Conservation (phyloP, 2,888 invertebrate species). For the Seira sanloemensis region DNA sequence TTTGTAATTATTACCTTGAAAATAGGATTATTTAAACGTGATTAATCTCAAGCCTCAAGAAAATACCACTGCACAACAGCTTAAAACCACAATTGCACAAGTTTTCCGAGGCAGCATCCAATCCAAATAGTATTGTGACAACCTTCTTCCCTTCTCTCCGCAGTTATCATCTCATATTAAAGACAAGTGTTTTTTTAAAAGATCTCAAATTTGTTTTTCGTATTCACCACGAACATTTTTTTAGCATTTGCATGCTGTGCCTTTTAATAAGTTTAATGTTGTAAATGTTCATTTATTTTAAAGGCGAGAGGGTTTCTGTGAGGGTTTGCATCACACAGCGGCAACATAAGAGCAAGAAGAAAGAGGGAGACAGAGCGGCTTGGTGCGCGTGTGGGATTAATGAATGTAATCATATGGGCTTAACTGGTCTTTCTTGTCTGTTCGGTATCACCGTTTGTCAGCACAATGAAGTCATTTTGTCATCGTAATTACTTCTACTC, state of each 20-base stretch:
- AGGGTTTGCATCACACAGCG: neutral
- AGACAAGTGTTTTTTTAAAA: conserved; percentile 44
- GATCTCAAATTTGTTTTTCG: conserved; percentile 18
- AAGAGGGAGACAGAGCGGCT: neutral
- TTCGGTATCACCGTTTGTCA: conserved; percentile 61
- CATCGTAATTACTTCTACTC: conserved; percentile 42
- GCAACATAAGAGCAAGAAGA: neutral
- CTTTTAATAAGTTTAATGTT: neutral
- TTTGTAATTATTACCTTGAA: neutral
- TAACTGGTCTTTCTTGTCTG: conserved; percentile 56
- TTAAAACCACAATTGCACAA: too few relatives aligned
- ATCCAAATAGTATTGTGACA: too few relatives aligned
- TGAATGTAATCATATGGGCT: conserved; percentile 59
- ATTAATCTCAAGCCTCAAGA: neutral
- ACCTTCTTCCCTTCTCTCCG: conserved; percentile 3
- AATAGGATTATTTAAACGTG: neutral
- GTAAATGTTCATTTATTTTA: neutral
- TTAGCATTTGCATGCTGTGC: neutral
- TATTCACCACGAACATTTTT: neutral
- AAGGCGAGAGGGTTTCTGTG: conserved; percentile 20
- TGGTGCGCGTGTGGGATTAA: conserved; percentile 47
- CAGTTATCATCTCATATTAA: conserved; percentile 46
- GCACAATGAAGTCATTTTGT: conserved; percentile 66
- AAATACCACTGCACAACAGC: conserved; percentile 9
- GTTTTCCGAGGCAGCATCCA: too few relatives aligned